Percentiles rank a stretch among this genome's conserved stretches.
Evolutionary conservation across 2,888 invertebrate genomes (phyloP).

Genomic region (Eumerus sabulonum): DNA sequence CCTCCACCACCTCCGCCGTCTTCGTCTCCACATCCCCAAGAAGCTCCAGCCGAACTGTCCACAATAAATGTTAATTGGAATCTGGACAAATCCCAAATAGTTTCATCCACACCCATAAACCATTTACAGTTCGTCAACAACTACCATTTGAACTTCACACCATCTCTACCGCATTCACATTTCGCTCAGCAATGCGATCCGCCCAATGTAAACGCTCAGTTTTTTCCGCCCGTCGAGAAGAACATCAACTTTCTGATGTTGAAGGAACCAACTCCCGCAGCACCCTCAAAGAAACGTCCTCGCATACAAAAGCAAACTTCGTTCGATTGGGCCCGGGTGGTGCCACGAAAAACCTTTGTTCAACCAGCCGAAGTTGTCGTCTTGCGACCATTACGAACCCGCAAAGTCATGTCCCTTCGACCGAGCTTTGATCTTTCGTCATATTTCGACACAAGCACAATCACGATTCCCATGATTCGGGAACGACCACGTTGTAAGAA

Average conservation of each 20-base stretch:
- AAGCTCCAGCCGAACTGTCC: neutral
- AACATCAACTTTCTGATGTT: conserved; percentile 34
- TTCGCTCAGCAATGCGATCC: conserved; percentile 17
- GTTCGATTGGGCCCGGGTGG: conserved; percentile 55
- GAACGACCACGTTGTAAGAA: conserved; percentile 43
- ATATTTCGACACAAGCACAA: conserved; percentile 50
- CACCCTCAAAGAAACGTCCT: conserved; percentile 4
- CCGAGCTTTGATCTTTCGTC: conserved; percentile 37
- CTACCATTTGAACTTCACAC: conserved; percentile 30
- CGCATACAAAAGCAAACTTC: conserved; percentile 19
- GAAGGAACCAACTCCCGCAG: neutral
- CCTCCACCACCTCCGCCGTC: neutral
- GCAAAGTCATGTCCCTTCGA: conserved; percentile 41
- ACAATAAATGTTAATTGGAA: conserved; percentile 1
- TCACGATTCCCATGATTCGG: conserved; percentile 50
- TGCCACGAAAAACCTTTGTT: conserved; percentile 31
- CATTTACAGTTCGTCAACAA: conserved; percentile 44
- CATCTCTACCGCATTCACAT: neutral
- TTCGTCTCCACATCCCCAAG: neutral
- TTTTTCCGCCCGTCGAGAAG: conserved; percentile 5
- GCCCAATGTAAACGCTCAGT: neutral
- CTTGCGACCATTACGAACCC: conserved; percentile 46
- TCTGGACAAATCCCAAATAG: neutral
- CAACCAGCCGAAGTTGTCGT: conserved; percentile 45
- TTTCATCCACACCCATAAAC: conserved; percentile 1